These are phyloP conservation scores for Lasioglossum zephyrum DNA, from an alignment of 2,888 invertebrate genomes.

Conservation along the genomic window DNA sequence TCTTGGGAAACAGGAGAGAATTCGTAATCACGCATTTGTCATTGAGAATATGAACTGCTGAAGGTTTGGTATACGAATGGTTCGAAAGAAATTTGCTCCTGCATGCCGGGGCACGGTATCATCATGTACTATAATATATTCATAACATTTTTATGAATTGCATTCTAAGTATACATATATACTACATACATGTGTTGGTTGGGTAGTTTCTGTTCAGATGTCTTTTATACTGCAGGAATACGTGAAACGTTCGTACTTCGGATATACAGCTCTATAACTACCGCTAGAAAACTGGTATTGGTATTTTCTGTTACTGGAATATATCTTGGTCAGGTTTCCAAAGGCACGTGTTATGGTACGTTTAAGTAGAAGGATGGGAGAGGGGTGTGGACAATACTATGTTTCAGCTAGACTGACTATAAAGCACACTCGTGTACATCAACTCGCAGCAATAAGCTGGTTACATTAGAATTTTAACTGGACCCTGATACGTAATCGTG, in stretches of 20 bases:
- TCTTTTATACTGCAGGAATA: slow-evolving; percentile 56
- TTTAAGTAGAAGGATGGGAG: slow-evolving; percentile 21
- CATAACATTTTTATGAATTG: slow-evolving; percentile 21
- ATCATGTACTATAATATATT: slow-evolving; percentile 35
- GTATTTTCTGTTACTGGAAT: slow-evolving; percentile 39
- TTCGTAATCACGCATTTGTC: slow-evolving; percentile 13
- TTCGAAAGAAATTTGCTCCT: slow-evolving; percentile 28
- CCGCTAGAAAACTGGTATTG: slow-evolving; percentile 15
- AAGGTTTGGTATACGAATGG: slow-evolving; percentile 26
- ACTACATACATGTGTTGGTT: slow-evolving; percentile 5
- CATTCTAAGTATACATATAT: neutral
- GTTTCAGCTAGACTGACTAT: slow-evolving; percentile 51
- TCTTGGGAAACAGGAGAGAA: slow-evolving; percentile 20
- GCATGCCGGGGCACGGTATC: slow-evolving; percentile 16
- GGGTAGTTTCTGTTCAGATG: slow-evolving; percentile 41
- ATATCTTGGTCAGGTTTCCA: slow-evolving; percentile 10
- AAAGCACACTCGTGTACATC: slow-evolving; percentile 23
- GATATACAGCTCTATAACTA: slow-evolving; percentile 16
- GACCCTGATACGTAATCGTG: slow-evolving; percentile 13
- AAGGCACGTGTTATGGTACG: slow-evolving; percentile 28
- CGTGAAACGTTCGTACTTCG: slow-evolving; percentile 26
- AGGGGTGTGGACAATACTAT: slow-evolving; percentile 41
- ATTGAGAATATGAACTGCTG: slow-evolving; percentile 11
- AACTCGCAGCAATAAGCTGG: neutral
- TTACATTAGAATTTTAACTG: slow-evolving; percentile 26